A percentile compares a stretch with the other conserved stretches of the same genome.
phyloP scores from a whole-genome alignment of 2,797 vertebrate genomes.

The Macrochelys suwanniensis region DNA sequence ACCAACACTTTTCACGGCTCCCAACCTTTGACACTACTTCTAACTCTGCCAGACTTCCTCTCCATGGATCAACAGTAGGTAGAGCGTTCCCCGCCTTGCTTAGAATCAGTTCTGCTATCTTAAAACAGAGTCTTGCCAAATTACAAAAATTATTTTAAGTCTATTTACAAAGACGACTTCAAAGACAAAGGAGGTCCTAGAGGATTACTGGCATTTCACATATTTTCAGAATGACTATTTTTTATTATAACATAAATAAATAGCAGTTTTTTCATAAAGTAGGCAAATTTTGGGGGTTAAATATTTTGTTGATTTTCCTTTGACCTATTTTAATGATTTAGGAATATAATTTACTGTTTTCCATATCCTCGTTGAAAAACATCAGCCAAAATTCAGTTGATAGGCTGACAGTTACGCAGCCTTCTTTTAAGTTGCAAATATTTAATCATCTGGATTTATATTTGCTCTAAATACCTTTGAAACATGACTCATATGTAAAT shows the following conservation, averaged over 20 bases:
- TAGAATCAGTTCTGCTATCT: not conserved
- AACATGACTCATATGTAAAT: not conserved
- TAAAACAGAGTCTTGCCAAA: not conserved
- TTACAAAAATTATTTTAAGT: not conserved
- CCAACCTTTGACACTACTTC: not conserved
- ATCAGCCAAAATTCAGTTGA: not conserved
- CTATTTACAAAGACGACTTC: not conserved
- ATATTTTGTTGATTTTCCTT: not conserved
- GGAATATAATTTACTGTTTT: not conserved
- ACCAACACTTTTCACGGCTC: rapidly evolving
- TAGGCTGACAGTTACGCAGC: not conserved
- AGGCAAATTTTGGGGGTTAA: not conserved
- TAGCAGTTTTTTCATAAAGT: not conserved
- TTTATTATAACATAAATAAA: not conserved
- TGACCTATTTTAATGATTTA: not conserved
- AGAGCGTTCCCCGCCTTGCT: not conserved
- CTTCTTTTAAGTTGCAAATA: not conserved
- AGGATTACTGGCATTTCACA: not conserved
- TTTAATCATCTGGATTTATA: not conserved
- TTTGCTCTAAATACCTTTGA: not conserved
- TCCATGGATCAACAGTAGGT: not conserved
- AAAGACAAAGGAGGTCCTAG: not conserved
- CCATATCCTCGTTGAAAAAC: not conserved
- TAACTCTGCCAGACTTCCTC: not conserved
- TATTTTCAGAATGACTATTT: not conserved